These are phyloP conservation scores for Myopa testacea DNA, from an alignment of 2,888 invertebrate species.

Conservation along the genomic window DNA sequence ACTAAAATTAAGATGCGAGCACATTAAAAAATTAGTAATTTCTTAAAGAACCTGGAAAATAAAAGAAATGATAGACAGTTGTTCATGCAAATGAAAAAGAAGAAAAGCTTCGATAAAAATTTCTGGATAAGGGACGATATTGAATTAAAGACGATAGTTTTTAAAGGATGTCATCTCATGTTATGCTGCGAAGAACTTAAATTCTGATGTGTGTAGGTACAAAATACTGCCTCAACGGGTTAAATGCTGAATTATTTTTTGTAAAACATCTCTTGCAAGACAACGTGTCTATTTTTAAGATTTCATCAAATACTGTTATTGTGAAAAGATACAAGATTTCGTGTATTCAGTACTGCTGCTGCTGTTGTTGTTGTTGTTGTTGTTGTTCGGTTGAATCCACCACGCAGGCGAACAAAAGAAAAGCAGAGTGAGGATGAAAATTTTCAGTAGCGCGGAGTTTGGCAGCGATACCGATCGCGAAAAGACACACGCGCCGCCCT, in stretches of 20 bases:
- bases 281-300: conserved; percentile 38
- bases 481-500: conserved; percentile 19
- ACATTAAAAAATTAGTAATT: no score
- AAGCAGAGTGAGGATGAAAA: conserved; percentile 16
- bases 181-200: no score
- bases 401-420: conserved; percentile 21
- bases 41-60: no score
- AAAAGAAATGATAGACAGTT: no score
- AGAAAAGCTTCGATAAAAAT: no score
- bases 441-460: conserved; percentile 39
- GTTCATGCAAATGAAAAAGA: no score
- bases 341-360: conserved; percentile 14
- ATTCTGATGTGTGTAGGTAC: no score
- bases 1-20: no score
- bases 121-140: no score
- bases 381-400: conserved; percentile 7
- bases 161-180: no score
- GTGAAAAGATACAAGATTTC: conserved; percentile 32
- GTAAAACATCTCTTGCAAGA: conserved; percentile 3
- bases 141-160: no score
- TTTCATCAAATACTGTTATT: conserved; percentile 36
- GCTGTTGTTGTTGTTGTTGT: conserved; percentile 25
- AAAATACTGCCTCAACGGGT: neutral
- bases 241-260: conserved; percentile 6
- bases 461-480: conserved; percentile 32